phyloP scores from a whole-genome alignment of 1,140 invertebrate genomes.

The Battus philenor region DNA sequence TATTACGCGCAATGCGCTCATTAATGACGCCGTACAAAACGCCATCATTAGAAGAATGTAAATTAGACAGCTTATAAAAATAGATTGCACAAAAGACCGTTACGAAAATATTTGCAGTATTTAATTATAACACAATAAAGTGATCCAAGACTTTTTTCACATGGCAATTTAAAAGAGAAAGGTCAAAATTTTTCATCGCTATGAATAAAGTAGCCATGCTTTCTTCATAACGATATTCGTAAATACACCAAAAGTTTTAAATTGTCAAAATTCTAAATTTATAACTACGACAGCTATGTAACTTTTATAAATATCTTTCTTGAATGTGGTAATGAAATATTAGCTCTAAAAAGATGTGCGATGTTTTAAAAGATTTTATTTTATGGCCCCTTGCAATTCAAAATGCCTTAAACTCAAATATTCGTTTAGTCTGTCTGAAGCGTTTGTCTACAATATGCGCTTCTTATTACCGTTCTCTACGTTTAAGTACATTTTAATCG shows the following conservation, averaged over 20 bases:
- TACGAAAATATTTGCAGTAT: slow-evolving; percentile 65
- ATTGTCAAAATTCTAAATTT: slow-evolving; percentile 17
- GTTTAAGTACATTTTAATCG: slow-evolving; percentile 61
- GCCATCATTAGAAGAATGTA: slow-evolving; percentile 34
- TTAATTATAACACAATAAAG: slow-evolving; percentile 36
- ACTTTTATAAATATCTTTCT: slow-evolving; percentile 11
- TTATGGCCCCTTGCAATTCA: slow-evolving; percentile 60
- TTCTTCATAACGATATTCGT: background rate
- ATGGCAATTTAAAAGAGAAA: slow-evolving; percentile 19
- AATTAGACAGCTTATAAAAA: slow-evolving; percentile 68
- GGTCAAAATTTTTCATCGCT: slow-evolving; percentile 12
- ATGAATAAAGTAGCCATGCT: background rate
- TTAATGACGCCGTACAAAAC: slow-evolving; percentile 29
- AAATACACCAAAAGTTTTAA: slow-evolving; percentile 10
- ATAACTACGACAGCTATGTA: slow-evolving; percentile 10
- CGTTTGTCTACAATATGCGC: slow-evolving; percentile 44
- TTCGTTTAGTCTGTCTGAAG: slow-evolving; percentile 40
- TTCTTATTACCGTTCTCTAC: slow-evolving; percentile 40
- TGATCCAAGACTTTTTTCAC: slow-evolving; percentile 8
- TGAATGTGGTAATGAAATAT: slow-evolving; percentile 25
- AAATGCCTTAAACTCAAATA: slow-evolving; percentile 35
- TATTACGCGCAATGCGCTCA: slow-evolving; percentile 44
- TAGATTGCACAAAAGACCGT: slow-evolving; percentile 68
- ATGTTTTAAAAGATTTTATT: slow-evolving; percentile 34
- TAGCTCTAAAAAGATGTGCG: slow-evolving; percentile 28